phyloP scores from a whole-genome alignment of 2,888 invertebrate species.

The Byasa hedistus region DNA sequence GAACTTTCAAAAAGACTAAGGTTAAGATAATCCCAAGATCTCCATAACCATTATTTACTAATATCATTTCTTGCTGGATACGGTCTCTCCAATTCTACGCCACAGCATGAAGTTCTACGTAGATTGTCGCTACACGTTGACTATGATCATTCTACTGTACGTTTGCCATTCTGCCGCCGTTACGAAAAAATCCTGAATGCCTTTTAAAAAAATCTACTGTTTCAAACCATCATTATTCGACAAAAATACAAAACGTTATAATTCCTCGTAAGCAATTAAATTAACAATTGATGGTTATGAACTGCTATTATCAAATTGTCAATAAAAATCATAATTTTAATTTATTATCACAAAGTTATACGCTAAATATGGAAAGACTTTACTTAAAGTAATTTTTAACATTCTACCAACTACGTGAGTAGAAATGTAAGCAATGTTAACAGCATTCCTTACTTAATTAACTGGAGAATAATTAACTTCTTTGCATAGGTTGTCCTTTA shows the following conservation, averaged over 20 bases:
- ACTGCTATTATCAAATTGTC: background rate
- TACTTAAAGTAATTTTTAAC: constrained; percentile 22
- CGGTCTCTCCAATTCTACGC: no score
- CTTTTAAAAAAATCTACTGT: no score
- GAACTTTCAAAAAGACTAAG: no score
- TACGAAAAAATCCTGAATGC: no score
- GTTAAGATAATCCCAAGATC: no score
- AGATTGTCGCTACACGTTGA: no score
- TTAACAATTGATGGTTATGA: background rate
- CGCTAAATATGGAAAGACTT: constrained; percentile 12
- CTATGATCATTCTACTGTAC: no score
- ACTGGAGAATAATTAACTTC: constrained; percentile 26
- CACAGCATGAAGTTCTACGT: no score
- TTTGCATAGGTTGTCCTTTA: constrained; percentile 4
- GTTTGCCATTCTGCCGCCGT: no score
- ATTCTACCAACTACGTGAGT: constrained; percentile 15
- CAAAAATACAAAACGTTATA: background rate
- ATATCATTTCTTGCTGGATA: no score
- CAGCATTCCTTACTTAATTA: constrained; percentile 28
- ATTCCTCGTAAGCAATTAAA: background rate
- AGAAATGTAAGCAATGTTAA: constrained; percentile 26
- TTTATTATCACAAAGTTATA: background rate
- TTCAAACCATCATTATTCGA: no score
- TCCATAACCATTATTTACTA: no score
- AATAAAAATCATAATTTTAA: constrained; percentile 1